phyloP scores from a whole-genome alignment of 1,140 invertebrate species.

The Eumaeus atala region DNA sequence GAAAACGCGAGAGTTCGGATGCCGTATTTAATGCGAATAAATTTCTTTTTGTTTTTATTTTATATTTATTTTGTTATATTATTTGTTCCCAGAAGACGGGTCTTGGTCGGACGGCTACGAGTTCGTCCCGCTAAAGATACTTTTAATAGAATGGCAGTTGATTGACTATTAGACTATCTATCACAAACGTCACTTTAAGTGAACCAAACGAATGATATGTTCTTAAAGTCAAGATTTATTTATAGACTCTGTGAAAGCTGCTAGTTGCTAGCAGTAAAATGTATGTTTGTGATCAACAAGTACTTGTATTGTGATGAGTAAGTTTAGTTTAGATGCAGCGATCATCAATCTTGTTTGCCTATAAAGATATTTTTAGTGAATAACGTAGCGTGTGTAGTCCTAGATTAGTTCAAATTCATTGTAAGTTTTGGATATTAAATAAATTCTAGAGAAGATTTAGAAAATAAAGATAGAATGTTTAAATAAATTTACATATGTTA shows the following conservation, averaged over 20 bases:
- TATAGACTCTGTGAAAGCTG: conserved; percentile 57
- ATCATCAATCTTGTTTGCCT: not conserved
- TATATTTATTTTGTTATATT: conserved; percentile 50
- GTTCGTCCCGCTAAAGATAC: not conserved
- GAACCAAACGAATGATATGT: conserved; percentile 29
- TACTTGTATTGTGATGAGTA: conserved; percentile 8
- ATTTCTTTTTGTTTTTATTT: conserved; percentile 46
- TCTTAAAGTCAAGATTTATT: conserved; percentile 44
- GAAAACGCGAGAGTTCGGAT: conserved; percentile 16
- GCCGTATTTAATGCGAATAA: conserved; percentile 45
- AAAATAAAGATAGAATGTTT: not conserved
- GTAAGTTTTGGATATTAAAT: conserved; percentile 7
- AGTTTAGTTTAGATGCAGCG: conserved; percentile 2
- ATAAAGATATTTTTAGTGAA: not conserved
- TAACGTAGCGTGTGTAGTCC: conserved; percentile 5
- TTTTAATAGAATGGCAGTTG: not conserved
- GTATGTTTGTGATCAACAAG: conserved; percentile 52
- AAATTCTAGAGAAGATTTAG: not conserved
- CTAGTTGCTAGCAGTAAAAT: conserved; percentile 70
- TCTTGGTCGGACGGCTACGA: not conserved
- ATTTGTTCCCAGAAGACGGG: not conserved
- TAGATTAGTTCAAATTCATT: conserved; percentile 7
- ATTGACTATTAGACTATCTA: conserved; percentile 2
- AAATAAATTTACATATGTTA: not conserved
- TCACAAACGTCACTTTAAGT: conserved; percentile 7